Percentiles rank a stretch among this genome's conserved stretches.
phyloP scores from a whole-genome alignment of 2,797 vertebrate species.

The Spea hammondii region DNA sequence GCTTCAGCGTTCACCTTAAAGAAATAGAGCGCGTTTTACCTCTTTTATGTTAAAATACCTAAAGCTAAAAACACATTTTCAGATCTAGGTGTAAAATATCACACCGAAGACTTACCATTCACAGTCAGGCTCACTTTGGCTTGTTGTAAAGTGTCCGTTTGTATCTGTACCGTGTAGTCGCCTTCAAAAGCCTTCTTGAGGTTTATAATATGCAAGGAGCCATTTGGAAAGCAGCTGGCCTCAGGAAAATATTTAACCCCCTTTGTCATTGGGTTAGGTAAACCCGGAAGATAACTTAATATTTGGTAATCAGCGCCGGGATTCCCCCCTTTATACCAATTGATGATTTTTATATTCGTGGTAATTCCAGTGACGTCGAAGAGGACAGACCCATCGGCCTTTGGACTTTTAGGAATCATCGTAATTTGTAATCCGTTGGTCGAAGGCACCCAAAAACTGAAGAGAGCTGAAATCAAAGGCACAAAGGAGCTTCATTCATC shows the following conservation, averaged over 20 bases:
- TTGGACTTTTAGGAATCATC: background rate
- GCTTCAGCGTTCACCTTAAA: too few relatives aligned
- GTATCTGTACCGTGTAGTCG: slow-evolving; percentile 8
- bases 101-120: background rate
- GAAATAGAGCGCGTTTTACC: too few relatives aligned
- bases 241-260: background rate
- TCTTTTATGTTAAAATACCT: too few relatives aligned
- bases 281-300: background rate
- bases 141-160: background rate
- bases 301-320: background rate
- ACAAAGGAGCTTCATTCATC: background rate
- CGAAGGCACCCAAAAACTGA: background rate
- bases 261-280: background rate
- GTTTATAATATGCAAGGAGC: background rate
- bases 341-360: background rate
- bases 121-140: background rate
- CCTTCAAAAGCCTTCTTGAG: background rate
- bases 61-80: too few relatives aligned
- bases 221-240: background rate
- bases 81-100: too few relatives aligned
- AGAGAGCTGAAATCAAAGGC: background rate
- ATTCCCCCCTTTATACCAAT: background rate
- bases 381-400: background rate
- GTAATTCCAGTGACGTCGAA: background rate
- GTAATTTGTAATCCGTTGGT: background rate